A percentile compares a stretch with the other conserved stretches of the same genome.
Conservation (phyloP, 2,113 vertebrate species). For the Stegastes partitus region DNA sequence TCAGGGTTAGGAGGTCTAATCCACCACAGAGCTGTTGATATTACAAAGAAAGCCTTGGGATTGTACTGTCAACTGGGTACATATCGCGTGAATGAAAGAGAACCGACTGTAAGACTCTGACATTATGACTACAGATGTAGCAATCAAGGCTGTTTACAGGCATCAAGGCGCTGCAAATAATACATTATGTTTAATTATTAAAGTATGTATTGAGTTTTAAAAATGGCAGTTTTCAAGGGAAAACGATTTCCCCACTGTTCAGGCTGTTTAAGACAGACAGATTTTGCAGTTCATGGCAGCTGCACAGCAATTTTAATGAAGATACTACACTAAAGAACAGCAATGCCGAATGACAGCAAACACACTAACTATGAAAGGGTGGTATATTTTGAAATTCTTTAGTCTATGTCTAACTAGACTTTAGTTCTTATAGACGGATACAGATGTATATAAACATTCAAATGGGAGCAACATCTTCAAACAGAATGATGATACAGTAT, state of each 20-base stretch:
- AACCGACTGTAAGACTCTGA: slow-evolving; percentile 24
- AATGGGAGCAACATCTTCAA: too few relatives aligned
- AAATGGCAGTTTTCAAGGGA: slow-evolving; percentile 18
- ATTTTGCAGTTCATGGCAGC: neutral
- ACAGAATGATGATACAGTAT: too few relatives aligned
- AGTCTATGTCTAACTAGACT: too few relatives aligned
- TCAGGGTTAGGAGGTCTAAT: slow-evolving; percentile 78
- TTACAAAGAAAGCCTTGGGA: slow-evolving; percentile 67
- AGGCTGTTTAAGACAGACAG: neutral
- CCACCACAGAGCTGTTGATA: slow-evolving; percentile 75
- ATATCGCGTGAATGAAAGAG: slow-evolving; percentile 45
- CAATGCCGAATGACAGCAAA: too few relatives aligned
- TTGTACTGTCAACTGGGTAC: slow-evolving; percentile 52
- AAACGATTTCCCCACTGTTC: neutral
- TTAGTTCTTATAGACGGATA: too few relatives aligned
- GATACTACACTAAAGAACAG: neutral
- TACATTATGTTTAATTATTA: slow-evolving; percentile 29
- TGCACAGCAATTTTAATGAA: neutral
- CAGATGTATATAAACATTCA: too few relatives aligned
- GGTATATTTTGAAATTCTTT: too few relatives aligned
- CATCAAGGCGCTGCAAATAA: slow-evolving; percentile 12
- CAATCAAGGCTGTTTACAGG: slow-evolving; percentile 37
- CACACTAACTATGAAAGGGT: too few relatives aligned
- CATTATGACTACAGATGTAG: slow-evolving; percentile 41
- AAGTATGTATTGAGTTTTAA: neutral